Base-by-base conservation (phyloP, 2,113 vertebrate genomes). In the Heterochromis multidens region DNA sequence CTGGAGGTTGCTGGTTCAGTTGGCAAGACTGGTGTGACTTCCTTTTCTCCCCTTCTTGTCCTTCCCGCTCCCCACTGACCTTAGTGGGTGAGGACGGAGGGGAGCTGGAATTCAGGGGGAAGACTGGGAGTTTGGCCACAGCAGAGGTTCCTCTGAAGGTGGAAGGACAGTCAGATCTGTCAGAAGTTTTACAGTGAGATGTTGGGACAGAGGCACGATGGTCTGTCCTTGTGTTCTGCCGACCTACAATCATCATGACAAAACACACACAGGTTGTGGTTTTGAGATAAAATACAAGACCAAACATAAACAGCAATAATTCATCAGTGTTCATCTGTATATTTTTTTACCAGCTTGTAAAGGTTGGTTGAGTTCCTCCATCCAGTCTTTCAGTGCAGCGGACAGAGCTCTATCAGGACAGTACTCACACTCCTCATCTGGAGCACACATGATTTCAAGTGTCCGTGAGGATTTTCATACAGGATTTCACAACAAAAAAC, bases 291-390 rank as follows among this genome's bases (percentile, higher is more conserved):
- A 80, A 40, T 33, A 40, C n/a, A 33, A 2, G 4, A 19, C 6
- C 25, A 23, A 70, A 37, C 5, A 33, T 9, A 37, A 16, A 57
- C 31, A 5, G 13, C 13, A 23, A 6, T 6, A n/a, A 27, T 19
- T 46, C 16, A 12, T n/a, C 14, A 33, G 4, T 19, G 5, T 29
- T 37, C 5, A 21, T 29, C 35, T 5, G 6, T 2, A 25, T 13
- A 6, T 43, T 16, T 54, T 56, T 60, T 62, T 84, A 97, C 97
- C 97, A 95, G 96, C 95, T 82, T 96, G 96, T 77, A 95, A 88
- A n/a, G 95, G 94, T 54, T 96, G 96, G 80, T 80, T 96, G 82
- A 98, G 96, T 88, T 98, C 97, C 0, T 94, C 94, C 93, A 97
- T 96, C 97, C 97, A 98, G 85, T 97, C 97, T 1, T 2, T 81